phyloP scores from a whole-genome alignment of 2,888 invertebrate species.

The Epistrophe eligans region DNA sequence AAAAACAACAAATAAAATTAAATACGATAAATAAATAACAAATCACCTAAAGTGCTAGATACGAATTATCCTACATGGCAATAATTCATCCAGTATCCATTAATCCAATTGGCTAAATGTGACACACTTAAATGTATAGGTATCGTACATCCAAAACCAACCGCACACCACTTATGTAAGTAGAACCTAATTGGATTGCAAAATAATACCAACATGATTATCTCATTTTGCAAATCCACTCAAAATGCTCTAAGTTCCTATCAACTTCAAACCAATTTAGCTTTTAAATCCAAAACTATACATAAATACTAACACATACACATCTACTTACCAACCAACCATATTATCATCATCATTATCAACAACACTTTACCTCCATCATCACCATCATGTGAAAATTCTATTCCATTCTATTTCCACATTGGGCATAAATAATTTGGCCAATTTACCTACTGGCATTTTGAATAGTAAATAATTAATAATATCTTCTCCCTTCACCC shows the following conservation, averaged over 20 bases:
- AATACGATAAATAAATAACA: conserved; percentile 7
- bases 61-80: neutral
- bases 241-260: conserved; percentile 32
- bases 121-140: neutral
- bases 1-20: neutral
- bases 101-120: conserved; percentile 9
- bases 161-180: conserved; percentile 41
- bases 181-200: conserved; percentile 44
- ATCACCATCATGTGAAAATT: neutral
- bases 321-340: neutral
- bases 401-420: neutral
- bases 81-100: conserved; percentile 39
- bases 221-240: conserved; percentile 43
- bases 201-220: conserved; percentile 43
- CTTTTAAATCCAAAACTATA: conserved; percentile 29
- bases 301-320: neutral
- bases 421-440: conserved; percentile 53
- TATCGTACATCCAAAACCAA: neutral
- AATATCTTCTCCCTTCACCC: neutral
- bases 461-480: conserved; percentile 54
- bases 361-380: conserved; percentile 12
- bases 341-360: neutral
- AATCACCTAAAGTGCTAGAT: conserved; percentile 12
- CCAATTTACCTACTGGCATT: conserved; percentile 40
- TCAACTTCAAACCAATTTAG: conserved; percentile 37